Evolutionary conservation across 2,113 vertebrate genomes (phyloP).

Genomic region (Mus pahari): DNA sequence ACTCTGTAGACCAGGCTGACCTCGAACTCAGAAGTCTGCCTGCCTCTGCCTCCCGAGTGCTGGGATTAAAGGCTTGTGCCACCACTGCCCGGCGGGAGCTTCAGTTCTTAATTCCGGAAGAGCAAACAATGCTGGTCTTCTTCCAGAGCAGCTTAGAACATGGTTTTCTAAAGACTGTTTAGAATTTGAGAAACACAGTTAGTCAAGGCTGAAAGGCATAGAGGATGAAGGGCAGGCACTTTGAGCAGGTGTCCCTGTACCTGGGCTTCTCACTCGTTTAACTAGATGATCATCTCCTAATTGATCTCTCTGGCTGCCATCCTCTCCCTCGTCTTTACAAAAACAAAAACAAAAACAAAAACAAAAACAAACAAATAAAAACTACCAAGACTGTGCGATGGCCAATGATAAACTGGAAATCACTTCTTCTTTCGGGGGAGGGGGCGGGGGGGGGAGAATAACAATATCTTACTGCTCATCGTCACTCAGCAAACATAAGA

Average conservation of each 20-base stretch:
- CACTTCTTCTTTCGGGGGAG: constrained; percentile 72
- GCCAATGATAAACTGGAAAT: background rate
- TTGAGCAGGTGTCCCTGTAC: background rate
- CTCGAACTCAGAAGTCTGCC: too few relatives aligned
- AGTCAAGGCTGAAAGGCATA: constrained; percentile 7
- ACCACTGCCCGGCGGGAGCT: too few relatives aligned
- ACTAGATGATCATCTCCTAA: background rate
- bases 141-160: constrained; percentile 4
- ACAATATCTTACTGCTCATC: background rate
- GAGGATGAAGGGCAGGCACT: background rate
- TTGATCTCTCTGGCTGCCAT: background rate
- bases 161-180: constrained; percentile 46
- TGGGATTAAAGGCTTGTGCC: too few relatives aligned
- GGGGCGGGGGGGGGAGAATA: too few relatives aligned
- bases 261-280: background rate
- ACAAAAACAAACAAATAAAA: background rate
- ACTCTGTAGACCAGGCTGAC: too few relatives aligned
- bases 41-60: too few relatives aligned
- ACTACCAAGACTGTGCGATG: background rate
- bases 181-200: constrained; percentile 1
- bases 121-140: constrained; percentile 27
- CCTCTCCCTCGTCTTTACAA: background rate
- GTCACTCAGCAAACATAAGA: constrained; percentile 51
- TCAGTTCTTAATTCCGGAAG: constrained; percentile 34
- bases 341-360: background rate